phyloP scores from a whole-genome alignment of 2,113 vertebrate genomes.

The Sceloporus tristichus region DNA sequence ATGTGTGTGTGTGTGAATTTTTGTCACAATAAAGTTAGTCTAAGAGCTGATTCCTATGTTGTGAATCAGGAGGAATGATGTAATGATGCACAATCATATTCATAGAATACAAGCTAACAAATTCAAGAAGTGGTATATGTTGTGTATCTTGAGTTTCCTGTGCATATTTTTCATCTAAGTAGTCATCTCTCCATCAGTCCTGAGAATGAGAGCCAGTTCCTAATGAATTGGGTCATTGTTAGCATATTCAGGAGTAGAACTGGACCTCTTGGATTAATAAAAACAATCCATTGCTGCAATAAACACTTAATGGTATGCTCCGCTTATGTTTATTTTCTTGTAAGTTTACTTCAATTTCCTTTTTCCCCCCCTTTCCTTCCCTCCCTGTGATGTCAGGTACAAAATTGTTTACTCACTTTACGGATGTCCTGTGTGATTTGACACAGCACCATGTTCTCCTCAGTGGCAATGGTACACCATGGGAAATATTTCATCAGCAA shows the following conservation, averaged over 20 bases:
- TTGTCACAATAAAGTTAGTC: background rate
- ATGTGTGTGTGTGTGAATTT: background rate
- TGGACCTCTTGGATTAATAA: background rate
- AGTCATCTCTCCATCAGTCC: no score
- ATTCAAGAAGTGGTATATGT: background rate
- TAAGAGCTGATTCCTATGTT: background rate
- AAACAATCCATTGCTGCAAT: background rate
- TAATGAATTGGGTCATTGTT: background rate
- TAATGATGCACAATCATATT: background rate
- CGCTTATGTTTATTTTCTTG: background rate
- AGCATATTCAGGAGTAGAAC: background rate
- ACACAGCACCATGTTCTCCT: background rate
- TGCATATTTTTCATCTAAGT: background rate
- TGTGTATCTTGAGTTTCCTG: background rate
- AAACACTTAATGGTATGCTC: background rate
- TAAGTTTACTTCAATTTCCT: slow-evolving; percentile 28
- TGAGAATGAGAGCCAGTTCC: background rate
- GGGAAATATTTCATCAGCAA: slow-evolving; percentile 29
- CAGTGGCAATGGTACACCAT: slow-evolving; percentile 6
- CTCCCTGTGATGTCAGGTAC: slow-evolving; percentile 12
- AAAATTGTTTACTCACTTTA: slow-evolving; percentile 21
- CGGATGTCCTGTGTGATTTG: slow-evolving; percentile 11
- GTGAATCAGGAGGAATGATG: background rate
- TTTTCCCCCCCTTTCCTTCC: slow-evolving; percentile 25
- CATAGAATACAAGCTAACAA: background rate